Conservation (phyloP, 2,888 invertebrate genomes). For the Rhamphomyia laevipes region DNA sequence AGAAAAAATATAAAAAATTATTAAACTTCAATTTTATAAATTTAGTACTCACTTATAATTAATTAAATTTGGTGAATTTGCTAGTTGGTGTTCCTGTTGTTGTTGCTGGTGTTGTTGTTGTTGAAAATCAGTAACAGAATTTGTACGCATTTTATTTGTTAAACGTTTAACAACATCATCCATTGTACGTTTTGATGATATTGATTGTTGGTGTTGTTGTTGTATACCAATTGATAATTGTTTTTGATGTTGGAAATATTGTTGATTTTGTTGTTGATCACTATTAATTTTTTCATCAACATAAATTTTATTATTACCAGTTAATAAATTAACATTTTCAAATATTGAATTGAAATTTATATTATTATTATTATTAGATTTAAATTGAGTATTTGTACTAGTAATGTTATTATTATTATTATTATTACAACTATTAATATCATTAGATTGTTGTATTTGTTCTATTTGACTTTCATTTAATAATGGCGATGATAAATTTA, state of each 20-base stretch:
- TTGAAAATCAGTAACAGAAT: conserved; percentile 44
- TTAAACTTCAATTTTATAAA: too few species aligned
- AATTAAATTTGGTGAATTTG: conserved; percentile 1
- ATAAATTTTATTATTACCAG: conserved; percentile 7
- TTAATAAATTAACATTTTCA: conserved; percentile 6
- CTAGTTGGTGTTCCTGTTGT: not conserved
- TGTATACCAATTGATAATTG: not conserved
- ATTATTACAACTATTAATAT: not conserved
- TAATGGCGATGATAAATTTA: conserved; percentile 15
- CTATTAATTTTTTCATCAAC: conserved; percentile 2
- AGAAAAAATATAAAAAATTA: too few species aligned
- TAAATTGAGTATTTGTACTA: conserved; percentile 9
- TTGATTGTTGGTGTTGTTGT: not conserved
- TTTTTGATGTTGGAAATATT: conserved; percentile 3
- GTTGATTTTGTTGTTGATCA: conserved; percentile 1
- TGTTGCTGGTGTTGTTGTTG: conserved; percentile 12
- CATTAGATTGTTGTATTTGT: conserved; percentile 7
- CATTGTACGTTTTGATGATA: conserved; percentile 64
- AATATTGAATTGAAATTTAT: conserved; percentile 3
- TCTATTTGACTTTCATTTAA: conserved; percentile 4
- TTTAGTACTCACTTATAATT: too few species aligned
- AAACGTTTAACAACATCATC: conserved; percentile 81
- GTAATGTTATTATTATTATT: conserved; percentile 3
- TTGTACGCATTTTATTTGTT: conserved; percentile 75
- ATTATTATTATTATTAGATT: conserved; percentile 8